Conservation (phyloP, 2,888 invertebrate species). For the Ormyrus nitidulus region DNA sequence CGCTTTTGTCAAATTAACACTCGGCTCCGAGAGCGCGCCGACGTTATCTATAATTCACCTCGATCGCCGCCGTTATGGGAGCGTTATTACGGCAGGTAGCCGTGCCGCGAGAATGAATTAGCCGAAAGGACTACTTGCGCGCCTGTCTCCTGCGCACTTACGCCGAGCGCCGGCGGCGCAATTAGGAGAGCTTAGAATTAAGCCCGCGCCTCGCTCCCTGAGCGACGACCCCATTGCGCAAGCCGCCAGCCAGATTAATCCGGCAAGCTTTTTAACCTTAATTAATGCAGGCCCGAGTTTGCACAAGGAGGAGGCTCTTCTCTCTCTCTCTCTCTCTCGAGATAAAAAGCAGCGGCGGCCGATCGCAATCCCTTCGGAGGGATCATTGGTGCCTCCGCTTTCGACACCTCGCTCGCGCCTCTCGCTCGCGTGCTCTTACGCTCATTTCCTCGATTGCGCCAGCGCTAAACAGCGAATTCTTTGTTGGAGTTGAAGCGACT, state of each 20-base stretch:
- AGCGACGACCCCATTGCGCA: too few species aligned
- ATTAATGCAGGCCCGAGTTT: slow-evolving; percentile 3
- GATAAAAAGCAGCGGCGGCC: slow-evolving; percentile 6
- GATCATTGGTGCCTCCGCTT: slow-evolving; percentile 45
- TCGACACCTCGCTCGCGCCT: slow-evolving; percentile 23
- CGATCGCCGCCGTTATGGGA: background rate
- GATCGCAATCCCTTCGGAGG: slow-evolving; percentile 28
- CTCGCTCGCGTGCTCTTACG: slow-evolving; percentile 43
- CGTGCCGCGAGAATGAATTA: slow-evolving; percentile 7
- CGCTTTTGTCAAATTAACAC: slow-evolving; percentile 48
- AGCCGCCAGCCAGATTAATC: too few species aligned
- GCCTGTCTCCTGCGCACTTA: background rate
- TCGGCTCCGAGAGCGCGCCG: background rate
- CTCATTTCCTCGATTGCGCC: slow-evolving; percentile 55
- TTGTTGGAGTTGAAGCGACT: slow-evolving; percentile 37
- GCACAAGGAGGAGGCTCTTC: background rate
- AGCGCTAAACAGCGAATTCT: slow-evolving; percentile 46
- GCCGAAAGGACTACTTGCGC: slow-evolving; percentile 9
- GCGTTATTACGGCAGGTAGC: background rate
- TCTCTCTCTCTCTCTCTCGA: background rate
- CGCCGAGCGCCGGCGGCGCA: too few species aligned
- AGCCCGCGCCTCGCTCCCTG: too few species aligned
- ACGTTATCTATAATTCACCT: background rate
- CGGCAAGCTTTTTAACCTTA: too few species aligned
- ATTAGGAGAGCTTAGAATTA: too few species aligned